Evolutionary conservation across 2,797 vertebrate genomes (phyloP), one percentile per base, ranked within the genome.

Genomic region (Neosilurus hyrtlii): DNA sequence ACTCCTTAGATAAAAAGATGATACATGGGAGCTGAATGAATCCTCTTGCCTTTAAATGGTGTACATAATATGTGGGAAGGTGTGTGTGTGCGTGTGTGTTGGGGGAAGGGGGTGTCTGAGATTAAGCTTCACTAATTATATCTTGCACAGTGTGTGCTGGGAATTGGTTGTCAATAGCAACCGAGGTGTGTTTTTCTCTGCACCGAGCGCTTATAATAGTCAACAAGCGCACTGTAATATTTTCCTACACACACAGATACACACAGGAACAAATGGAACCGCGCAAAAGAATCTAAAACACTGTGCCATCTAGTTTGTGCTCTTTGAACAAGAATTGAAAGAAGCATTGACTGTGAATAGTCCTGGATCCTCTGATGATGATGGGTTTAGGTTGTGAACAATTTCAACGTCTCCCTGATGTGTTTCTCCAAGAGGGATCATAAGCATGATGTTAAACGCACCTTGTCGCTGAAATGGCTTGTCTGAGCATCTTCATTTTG

Each of bases 111-210:
- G 61, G 59, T 62, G 22, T 78, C 51, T 9, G 2, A 65, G 75
- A 37, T 68, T 74, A 81, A 80, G 86, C 62, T 78, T 79, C 52
- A 68, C 68, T 89, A 87, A 86, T 88, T 87, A 74, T 87, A 86
- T 86, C 70, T 78, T 81, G 52, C 22, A 81, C 72, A 59, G 85
- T 37, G 37, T 81, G 61, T 86, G 61, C 88, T 84, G 70, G 82
- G 88, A 89, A 89, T 81, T 77, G 68, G 89, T 92, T 85, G 84
- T 87, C 89, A 82, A 82, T 90, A 90, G 91, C 90, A 92, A 90
- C 90, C 52, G 83, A 72, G 85, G 85, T 89, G 90, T 88, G 87
- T 86, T 87, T 91, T 91, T 43, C 51, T 83, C 84, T 84, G 77
- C 81, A 82, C 84, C 2, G 70, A 43, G 51, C 86, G 86, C 87